Conservation (phyloP, 2,888 invertebrate species). For the Lissonota sp. region DNA sequence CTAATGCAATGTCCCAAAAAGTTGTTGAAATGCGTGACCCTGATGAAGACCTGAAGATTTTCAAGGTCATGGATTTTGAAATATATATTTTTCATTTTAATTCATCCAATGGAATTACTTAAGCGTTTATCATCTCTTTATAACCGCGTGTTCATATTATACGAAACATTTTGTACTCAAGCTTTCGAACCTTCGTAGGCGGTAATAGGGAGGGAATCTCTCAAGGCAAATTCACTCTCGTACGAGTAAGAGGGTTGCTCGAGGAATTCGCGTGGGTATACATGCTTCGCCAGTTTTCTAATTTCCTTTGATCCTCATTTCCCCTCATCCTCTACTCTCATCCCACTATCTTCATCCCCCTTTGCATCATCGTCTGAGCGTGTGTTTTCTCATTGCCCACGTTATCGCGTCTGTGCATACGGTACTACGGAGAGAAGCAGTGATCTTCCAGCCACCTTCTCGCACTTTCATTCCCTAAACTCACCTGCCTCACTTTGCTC, state of each 20-base stretch:
- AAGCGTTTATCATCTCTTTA: neutral
- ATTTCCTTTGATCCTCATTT: slow-evolving; percentile 57
- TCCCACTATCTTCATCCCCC: neutral
- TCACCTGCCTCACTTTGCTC: neutral
- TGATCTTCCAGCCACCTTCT: slow-evolving; percentile 22
- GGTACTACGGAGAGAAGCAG: slow-evolving; percentile 13
- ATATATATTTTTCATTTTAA: neutral
- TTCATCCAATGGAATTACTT: neutral
- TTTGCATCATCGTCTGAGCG: slow-evolving; percentile 44
- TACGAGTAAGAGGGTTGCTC: slow-evolving; percentile 18
- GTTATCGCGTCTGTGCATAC: slow-evolving; percentile 47
- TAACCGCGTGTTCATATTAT: neutral
- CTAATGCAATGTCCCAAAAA: too few species aligned
- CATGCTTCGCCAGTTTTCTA: slow-evolving; percentile 53
- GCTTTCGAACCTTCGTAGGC: slow-evolving; percentile 1
- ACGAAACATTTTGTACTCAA: neutral
- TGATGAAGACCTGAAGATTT: neutral
- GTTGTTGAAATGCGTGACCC: too few species aligned
- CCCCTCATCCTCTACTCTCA: neutral
- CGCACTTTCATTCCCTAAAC: slow-evolving; percentile 5
- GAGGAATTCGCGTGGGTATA: slow-evolving; percentile 29
- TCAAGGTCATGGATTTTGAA: neutral
- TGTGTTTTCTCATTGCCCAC: slow-evolving; percentile 34
- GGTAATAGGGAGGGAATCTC: slow-evolving; percentile 32
- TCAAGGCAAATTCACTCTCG: slow-evolving; percentile 12